Base-by-base conservation (phyloP, 2,113 vertebrate genomes). In the Antigone vipio region DNA sequence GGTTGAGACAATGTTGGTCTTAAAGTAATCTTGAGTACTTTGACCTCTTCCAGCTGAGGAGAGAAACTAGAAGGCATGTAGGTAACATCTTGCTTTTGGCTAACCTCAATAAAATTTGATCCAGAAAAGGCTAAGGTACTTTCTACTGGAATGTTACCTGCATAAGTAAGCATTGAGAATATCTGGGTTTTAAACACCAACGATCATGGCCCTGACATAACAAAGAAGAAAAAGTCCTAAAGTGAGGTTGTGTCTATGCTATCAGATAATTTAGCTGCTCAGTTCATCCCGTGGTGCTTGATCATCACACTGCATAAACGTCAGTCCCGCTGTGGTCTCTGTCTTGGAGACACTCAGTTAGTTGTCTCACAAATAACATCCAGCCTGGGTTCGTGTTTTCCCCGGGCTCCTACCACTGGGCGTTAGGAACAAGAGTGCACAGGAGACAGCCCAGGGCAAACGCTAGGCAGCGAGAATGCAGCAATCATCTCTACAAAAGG, bases 401-500 rank as follows among this genome's bases (percentile, higher is more conserved):
- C 77, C 89, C 58, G 24, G 24, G 12, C 20, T 85, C 19, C 18
- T 63, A 15, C 6, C 7, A 15, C 5, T 15, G 44, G 32, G 62
- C 2, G 8, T 50, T 64, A 47, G 40, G 58, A 72, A n/a, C 21
- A 44, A 27, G 5, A 73, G 52, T 2, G 4, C 40, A 19, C 35
- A 56, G 63, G 71, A 73, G 53, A 79, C n/a, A 38, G 60, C 9
- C 7, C 44, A 47, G 40, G 40, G 49, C 58, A 60, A 63, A 40
- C 1, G 1, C 1, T 4, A 45, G 73, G 26, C 21, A 52, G 49
- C 0, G 1, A 52, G 44, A 79, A 44, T 2, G 15, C n/a, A 52
- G n/a, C 40, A 72, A 15, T 34, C 32, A 44, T 22, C 66, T 82
- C 52, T 47, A 7, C 52, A 29, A 64, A 83, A 85, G 49, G 49